Conservation (phyloP, 2,888 invertebrate species). For the Apotomis capreana region DNA sequence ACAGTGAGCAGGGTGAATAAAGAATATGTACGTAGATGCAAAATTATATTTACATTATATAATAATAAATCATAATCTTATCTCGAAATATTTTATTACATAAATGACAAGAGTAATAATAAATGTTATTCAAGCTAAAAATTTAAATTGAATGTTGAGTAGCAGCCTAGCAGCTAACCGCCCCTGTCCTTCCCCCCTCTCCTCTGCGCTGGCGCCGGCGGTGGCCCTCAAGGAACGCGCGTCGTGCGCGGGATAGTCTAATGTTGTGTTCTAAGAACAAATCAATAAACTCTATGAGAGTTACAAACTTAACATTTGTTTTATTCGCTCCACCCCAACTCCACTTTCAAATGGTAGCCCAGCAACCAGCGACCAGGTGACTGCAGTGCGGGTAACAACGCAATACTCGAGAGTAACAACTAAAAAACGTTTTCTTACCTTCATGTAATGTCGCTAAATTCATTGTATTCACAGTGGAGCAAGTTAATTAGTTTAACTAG, state of each 20-base stretch:
- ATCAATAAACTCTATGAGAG: slow-evolving; percentile 41
- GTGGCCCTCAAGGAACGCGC: slow-evolving; percentile 20
- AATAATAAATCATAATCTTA: neutral
- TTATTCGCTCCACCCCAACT: slow-evolving; percentile 3
- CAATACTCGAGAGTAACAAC: no score
- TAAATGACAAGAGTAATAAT: slow-evolving; percentile 13
- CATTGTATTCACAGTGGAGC: no score
- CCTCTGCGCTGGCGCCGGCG: neutral
- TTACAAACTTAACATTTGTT: slow-evolving; percentile 21
- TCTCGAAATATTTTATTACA: slow-evolving; percentile 14
- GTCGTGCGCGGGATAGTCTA: slow-evolving; percentile 23
- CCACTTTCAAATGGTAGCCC: neutral
- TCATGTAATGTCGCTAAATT: no score
- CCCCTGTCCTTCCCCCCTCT: neutral
- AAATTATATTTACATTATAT: slow-evolving; percentile 5
- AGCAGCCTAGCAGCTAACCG: no score
- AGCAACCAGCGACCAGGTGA: no score
- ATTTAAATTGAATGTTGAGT: neutral
- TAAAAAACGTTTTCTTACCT: no score
- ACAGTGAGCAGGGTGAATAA: neutral
- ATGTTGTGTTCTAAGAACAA: slow-evolving; percentile 40
- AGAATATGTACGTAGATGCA: neutral
- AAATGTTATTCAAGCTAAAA: slow-evolving; percentile 9
- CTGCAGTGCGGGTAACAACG: no score
- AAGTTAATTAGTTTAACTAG: no score